Base-by-base conservation (phyloP, 2,113 vertebrate genomes). In the Scalopus aquaticus region DNA sequence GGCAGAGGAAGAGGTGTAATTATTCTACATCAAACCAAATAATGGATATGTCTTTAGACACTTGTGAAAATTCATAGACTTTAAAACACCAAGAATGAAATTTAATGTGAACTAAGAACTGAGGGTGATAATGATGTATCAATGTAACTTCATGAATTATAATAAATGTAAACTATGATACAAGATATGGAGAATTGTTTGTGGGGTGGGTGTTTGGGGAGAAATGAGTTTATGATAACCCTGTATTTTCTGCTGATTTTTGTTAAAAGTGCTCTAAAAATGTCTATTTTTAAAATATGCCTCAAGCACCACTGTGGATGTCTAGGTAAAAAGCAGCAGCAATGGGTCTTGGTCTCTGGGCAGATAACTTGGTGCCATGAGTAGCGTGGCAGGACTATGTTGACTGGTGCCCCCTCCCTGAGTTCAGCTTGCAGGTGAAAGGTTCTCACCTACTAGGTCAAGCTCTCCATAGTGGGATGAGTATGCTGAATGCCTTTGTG, bases 401-500 rank as follows among this genome's bases (percentile, higher is more conserved):
- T 24, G 10, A 58, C 1, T 19, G 37, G 15, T 1, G 9, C 6
- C 37, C 39, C 20, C 37, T 42, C 17, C 19, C 17, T 1, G 42
- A 5, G 16, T 42, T 65, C 64, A 62, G 11, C 26, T 49, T 58
- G 46, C 4, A 26, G 97, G 28, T 99, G 98, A 98, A 99, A 98
- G 98, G 97, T 97, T 51, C 46, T 99, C 76, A 69, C 6, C 16
- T 99, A 98, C 11, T 86, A 98, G 35, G 98, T 99, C 58, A 99
- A 99, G 0, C 89, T 99, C 8, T 98, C 98, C 3, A 98, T 97
- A 0, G 98, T 99, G 3, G 98, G 32, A 0, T 99, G 54, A 99
- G 98, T 96, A 99, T 98, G 99, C 81, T 99, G 77, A 99, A 99
- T 96, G 96, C 86, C 56, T 99, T 97, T 96, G 74, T 99, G 97